A percentile compares a stretch with the other conserved stretches of the same genome.
These are phyloP conservation scores for Anodontia alba DNA, from an alignment of 2,888 invertebrate genomes.

Conservation along the genomic window DNA sequence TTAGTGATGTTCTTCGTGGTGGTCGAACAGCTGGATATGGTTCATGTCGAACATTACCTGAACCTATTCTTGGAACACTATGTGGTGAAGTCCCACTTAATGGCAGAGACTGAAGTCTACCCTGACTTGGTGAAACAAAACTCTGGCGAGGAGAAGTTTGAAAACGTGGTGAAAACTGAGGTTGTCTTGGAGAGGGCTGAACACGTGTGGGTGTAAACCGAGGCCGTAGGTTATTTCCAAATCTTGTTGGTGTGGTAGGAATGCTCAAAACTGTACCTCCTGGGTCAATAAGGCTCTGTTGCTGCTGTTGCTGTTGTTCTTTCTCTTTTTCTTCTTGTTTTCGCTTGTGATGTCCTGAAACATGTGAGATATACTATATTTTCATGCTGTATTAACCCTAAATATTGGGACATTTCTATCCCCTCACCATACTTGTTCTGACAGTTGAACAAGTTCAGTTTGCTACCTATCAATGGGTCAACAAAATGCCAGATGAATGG, in stretches of 20 bases:
- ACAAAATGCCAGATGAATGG: no score
- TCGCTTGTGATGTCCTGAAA: slow-evolving; percentile 16
- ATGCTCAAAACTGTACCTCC: neutral
- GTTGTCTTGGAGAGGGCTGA: neutral
- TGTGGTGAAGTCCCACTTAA: neutral
- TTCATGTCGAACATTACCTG: neutral
- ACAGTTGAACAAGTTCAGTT: no score
- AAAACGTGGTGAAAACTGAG: slow-evolving; percentile 13
- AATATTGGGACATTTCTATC: no score
- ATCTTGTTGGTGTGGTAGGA: slow-evolving; percentile 3
- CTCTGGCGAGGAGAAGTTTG: slow-evolving; percentile 4
- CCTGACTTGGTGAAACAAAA: neutral
- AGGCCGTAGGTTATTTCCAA: neutral
- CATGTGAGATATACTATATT: neutral
- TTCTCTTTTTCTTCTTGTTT: slow-evolving; percentile 15
- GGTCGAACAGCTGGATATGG: slow-evolving; percentile 12
- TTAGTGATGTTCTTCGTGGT: neutral
- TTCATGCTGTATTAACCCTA: no score
- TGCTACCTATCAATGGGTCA: no score
- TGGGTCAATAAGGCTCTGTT: neutral
- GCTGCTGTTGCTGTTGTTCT: neutral
- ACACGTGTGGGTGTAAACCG: neutral
- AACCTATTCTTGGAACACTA: neutral
- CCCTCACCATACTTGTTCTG: no score
- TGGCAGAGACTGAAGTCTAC: neutral